A percentile compares a stretch with the other conserved stretches of the same genome.
Conservation (phyloP, 2,888 invertebrate species). For the Unio delphinus region DNA sequence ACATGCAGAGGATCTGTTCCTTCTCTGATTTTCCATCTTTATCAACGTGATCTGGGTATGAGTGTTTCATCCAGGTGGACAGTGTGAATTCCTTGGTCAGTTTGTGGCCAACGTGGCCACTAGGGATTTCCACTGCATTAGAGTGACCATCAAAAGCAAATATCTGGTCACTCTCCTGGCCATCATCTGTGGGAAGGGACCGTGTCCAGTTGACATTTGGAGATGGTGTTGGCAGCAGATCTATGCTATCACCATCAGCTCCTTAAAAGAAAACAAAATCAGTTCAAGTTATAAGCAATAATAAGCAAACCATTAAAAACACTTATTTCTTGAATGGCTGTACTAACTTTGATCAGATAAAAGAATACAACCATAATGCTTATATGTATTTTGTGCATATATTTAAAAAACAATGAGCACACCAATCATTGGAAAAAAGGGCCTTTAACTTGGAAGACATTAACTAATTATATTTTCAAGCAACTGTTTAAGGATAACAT, state of each 20-base stretch:
- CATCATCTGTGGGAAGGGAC: constrained; percentile 86
- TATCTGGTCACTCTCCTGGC: constrained; percentile 88
- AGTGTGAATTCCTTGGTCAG: constrained; percentile 89
- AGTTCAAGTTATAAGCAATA: too few species aligned
- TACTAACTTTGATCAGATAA: too few species aligned
- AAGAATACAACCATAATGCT: too few species aligned
- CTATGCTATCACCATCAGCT: constrained; percentile 86
- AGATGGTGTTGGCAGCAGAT: constrained; percentile 88
- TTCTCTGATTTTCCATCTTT: constrained; percentile 77
- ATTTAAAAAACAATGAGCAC: too few species aligned
- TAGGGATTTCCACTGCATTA: constrained; percentile 80
- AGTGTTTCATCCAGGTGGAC: constrained; percentile 96
- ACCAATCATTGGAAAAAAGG: too few species aligned
- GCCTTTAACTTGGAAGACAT: too few species aligned
- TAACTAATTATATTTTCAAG: too few species aligned
- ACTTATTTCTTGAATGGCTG: too few species aligned
- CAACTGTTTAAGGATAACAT: too few species aligned
- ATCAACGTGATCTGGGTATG: constrained; percentile 74
- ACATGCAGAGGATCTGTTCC: constrained; percentile 96
- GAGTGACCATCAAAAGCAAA: constrained; percentile 95
- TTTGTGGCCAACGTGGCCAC: constrained; percentile 78
- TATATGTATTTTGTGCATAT: too few species aligned
- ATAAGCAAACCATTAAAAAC: too few species aligned
- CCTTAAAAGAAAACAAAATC: constrained; percentile 71
- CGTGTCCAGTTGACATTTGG: constrained; percentile 85